Base-by-base conservation (phyloP, 1,140 invertebrate genomes). In the Whitmania pigra region DNA sequence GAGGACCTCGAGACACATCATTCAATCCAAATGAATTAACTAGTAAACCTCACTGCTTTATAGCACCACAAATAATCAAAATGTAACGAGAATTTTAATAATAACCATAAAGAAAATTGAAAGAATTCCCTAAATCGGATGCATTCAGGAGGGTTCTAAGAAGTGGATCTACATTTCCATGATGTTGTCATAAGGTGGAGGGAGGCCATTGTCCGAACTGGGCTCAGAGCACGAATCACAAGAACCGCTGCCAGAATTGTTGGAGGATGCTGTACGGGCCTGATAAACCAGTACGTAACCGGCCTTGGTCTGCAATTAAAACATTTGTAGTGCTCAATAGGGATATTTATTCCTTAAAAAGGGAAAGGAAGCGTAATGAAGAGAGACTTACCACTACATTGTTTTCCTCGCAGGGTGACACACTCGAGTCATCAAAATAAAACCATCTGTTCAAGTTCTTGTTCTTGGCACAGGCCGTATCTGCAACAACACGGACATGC, bases 341-440 rank as follows among this genome's bases (percentile, higher is more conserved):
- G 36, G 1, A 71, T 66, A 43, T 36, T 9, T n/a, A n/a, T n/a
- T n/a, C n/a, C 17, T 0, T 22, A 5, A 22, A 53, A 49, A 74
- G 27, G 13, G 69, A 69, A 67, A 7, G 17, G 22, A 27, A 68
- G 22, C 29, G 11, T 11, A 69, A 53, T 20, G 22, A 22, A 22
- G 18, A 13, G 2, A 9, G 63, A 76, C 79, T 75, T 75, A 82
- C 80, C 72, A 80, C 79, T 73, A 77, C 75, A 67, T 76, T 73
- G 49, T 79, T 79, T 60, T 79, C 80, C 40, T 74, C 76, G 31
- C 78, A 75, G 18, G 76, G 73, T 0, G 77, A 76, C 6, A 86
- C 86, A 75, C 77, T 81, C 20, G 83, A 84, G 76, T 88, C 87
- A 79, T 88, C 86, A 81, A 87, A 88, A 71, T 84, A 82, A 77